Percentiles rank a stretch among this genome's conserved stretches.
These are phyloP conservation scores for Leptura quadrifasciata DNA, from an alignment of 2,888 invertebrate genomes.

Conservation along the genomic window DNA sequence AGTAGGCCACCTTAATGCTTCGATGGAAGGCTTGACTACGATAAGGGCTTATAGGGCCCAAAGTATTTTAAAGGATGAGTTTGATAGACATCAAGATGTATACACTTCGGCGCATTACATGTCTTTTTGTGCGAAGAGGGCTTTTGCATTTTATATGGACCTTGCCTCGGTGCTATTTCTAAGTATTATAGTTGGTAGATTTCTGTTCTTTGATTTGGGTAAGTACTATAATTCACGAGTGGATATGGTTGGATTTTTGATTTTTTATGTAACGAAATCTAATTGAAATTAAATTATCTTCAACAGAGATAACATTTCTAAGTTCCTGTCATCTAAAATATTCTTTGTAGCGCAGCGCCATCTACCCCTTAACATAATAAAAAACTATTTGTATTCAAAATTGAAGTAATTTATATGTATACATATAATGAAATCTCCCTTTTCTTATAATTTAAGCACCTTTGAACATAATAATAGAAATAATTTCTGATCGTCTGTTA, in stretches of 20 bases:
- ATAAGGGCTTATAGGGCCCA: conserved; percentile 69
- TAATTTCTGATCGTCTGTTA: background rate
- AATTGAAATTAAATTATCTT: too few species aligned
- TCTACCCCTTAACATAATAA: too few species aligned
- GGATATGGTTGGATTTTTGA: too few species aligned
- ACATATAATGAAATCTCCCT: too few species aligned
- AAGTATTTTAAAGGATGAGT: conserved; percentile 68
- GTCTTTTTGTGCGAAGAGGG: conserved; percentile 70
- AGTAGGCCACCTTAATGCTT: conserved; percentile 70
- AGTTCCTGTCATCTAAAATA: too few species aligned
- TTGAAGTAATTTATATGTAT: too few species aligned
- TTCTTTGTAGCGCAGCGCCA: too few species aligned
- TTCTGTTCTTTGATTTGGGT: conserved; percentile 60
- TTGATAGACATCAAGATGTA: conserved; percentile 63
- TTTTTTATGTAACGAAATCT: too few species aligned
- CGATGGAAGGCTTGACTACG: conserved; percentile 70
- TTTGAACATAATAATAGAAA: too few species aligned
- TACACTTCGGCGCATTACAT: conserved; percentile 68
- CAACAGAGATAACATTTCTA: too few species aligned
- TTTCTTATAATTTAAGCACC: too few species aligned
- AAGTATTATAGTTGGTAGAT: conserved; percentile 58
- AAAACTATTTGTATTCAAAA: too few species aligned
- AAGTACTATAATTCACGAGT: conserved; percentile 22
- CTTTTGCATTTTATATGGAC: conserved; percentile 69
- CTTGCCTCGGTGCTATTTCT: conserved; percentile 64